Evolutionary conservation across 2,888 invertebrate genomes (phyloP).

Genomic region (Agrotis exclamationis): DNA sequence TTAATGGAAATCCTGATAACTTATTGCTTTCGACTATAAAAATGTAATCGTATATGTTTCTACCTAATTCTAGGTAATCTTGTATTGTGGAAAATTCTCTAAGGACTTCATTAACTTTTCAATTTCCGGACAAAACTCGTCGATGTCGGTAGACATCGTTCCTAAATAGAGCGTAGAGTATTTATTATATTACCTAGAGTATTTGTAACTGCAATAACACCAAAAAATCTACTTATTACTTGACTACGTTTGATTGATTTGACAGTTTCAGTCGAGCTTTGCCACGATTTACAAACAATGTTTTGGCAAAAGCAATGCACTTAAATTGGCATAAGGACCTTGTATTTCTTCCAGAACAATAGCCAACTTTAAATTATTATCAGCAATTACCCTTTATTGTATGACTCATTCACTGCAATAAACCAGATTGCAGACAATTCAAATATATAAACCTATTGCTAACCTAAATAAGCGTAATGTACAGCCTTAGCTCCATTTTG

Average conservation of each 20-base stretch:
- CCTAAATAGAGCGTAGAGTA: no score
- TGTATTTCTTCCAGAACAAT: conserved; percentile 40
- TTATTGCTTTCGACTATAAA: conserved; percentile 65
- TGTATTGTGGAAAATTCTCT: conserved; percentile 28
- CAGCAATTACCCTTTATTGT: conserved; percentile 55
- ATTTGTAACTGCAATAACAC: conserved; percentile 3
- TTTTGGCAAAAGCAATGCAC: conserved; percentile 28
- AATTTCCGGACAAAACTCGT: background rate
- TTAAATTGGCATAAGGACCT: conserved; percentile 32
- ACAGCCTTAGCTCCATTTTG: conserved; percentile 59
- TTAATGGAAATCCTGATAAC: conserved; percentile 72
- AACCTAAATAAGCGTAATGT: conserved; percentile 59
- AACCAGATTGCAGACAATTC: conserved; percentile 40
- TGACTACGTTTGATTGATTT: conserved; percentile 25
- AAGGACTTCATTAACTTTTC: background rate
- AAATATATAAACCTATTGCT: conserved; percentile 56
- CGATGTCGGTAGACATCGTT: background rate
- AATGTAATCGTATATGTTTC: conserved; percentile 60
- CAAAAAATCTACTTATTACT: background rate
- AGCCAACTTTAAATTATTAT: conserved; percentile 43
- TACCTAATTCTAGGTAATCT: conserved; percentile 57
- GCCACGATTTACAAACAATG: conserved; percentile 23
- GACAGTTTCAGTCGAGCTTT: conserved; percentile 19
- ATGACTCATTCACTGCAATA: conserved; percentile 54
- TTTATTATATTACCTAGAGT: no score